Conservation (phyloP, 2,113 vertebrate species). For the Chascanopsetta lugubris region DNA sequence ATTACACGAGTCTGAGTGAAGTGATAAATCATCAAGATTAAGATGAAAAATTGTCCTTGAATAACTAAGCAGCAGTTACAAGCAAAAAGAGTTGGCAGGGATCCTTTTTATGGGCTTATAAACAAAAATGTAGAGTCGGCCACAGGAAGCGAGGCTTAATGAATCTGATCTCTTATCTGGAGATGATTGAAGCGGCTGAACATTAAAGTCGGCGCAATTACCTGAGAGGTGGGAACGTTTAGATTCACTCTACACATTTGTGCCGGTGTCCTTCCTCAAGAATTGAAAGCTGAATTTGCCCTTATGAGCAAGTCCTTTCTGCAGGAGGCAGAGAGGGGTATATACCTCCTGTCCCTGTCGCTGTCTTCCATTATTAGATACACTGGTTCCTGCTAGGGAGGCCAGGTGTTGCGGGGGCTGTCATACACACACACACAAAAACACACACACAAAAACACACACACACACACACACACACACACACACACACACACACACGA, state of each 20-base stretch:
- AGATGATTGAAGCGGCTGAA: constrained; percentile 31
- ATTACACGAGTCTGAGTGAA: constrained; percentile 35
- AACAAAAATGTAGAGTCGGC: constrained; percentile 32
- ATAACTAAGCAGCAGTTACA: constrained; percentile 11
- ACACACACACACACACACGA: too few relatives aligned
- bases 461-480: background rate
- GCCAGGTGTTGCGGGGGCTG: constrained; percentile 64
- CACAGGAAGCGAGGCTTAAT: constrained; percentile 36
- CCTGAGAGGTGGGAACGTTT: background rate
- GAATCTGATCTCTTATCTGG: constrained; percentile 46
- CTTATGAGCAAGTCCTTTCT: too few relatives aligned
- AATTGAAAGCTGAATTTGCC: constrained; percentile 20
- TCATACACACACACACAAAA: constrained; percentile 24
- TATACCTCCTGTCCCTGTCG: constrained; percentile 59
- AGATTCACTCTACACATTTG: constrained; percentile 8
- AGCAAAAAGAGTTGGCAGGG: constrained; percentile 13
- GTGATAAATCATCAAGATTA: constrained; percentile 41
- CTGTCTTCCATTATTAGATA: constrained; percentile 67
- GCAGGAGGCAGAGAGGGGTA: too few relatives aligned
- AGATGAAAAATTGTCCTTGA: constrained; percentile 45
- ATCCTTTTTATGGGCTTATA: constrained; percentile 42
- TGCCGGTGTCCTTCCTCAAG: background rate
- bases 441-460: background rate
- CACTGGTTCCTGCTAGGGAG: constrained; percentile 55
- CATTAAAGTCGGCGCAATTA: constrained; percentile 16